phyloP scores from a whole-genome alignment of 2,113 vertebrate genomes.

The Tinamus guttatus region DNA sequence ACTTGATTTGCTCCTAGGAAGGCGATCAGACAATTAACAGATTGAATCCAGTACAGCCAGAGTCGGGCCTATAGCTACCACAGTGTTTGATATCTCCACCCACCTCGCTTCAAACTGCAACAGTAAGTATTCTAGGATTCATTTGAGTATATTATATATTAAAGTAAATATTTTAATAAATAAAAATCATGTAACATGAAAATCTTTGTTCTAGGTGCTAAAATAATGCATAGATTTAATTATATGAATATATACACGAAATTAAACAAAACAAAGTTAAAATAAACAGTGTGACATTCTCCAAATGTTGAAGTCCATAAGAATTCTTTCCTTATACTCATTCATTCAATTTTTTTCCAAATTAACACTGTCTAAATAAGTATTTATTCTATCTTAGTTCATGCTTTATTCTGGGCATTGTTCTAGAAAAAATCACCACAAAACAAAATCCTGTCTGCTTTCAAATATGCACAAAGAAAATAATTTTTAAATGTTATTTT shows the following conservation, averaged over 20 bases:
- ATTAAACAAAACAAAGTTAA: neutral
- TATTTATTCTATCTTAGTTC: neutral
- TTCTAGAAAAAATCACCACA: neutral
- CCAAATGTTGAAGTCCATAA: neutral
- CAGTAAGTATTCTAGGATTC: neutral
- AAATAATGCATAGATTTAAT: neutral
- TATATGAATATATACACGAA: neutral
- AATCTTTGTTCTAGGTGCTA: neutral
- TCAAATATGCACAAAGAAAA: neutral
- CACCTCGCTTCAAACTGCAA: no score
- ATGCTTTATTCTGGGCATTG: neutral
- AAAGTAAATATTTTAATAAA: neutral
- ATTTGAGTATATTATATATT: neutral
- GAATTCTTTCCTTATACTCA: neutral
- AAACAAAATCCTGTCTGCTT: neutral
- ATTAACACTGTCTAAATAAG: accelerated
- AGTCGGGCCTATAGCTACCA: no score
- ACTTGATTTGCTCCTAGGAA: no score
- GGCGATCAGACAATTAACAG: no score
- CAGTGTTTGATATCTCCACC: no score
- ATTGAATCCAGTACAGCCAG: no score
- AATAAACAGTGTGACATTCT: neutral
- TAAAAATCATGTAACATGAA: neutral
- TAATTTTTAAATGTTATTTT: accelerated
- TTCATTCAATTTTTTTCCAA: neutral